These are phyloP conservation scores for Acrobasis suavella DNA, from an alignment of 2,888 invertebrate genomes.

Conservation along the genomic window DNA sequence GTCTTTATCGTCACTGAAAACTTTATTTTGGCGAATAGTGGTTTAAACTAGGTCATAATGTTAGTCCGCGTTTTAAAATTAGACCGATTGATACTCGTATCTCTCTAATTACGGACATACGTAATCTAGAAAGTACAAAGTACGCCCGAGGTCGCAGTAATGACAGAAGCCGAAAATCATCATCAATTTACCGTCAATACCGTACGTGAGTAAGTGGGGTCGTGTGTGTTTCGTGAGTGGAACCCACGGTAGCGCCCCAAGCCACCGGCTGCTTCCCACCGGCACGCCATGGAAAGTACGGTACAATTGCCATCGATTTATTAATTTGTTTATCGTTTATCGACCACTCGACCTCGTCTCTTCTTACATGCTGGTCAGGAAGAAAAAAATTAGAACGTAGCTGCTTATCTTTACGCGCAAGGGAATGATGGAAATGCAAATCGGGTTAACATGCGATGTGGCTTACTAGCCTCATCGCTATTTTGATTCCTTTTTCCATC, in stretches of 20 bases:
- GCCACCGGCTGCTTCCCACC: slow-evolving; percentile 72
- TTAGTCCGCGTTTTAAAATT: too few relatives aligned
- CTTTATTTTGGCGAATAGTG: too few relatives aligned
- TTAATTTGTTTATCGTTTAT: slow-evolving; percentile 9
- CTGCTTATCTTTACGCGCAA: too few relatives aligned
- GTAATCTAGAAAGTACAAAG: slow-evolving; percentile 56
- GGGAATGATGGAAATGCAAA: too few relatives aligned
- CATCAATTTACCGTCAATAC: slow-evolving; percentile 69
- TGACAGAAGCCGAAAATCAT: slow-evolving; percentile 78
- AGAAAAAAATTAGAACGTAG: too few relatives aligned
- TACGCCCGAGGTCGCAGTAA: slow-evolving; percentile 54
- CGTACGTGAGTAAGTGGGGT: slow-evolving; percentile 68
- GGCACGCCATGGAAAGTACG: slow-evolving; percentile 35
- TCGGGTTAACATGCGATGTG: too few relatives aligned
- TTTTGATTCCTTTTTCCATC: too few relatives aligned
- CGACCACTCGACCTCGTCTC: not conserved
- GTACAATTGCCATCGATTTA: slow-evolving; percentile 22
- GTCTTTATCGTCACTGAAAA: too few relatives aligned
- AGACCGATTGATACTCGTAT: not conserved
- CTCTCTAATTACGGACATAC: slow-evolving; percentile 46
- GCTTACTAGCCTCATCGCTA: too few relatives aligned
- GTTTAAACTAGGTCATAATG: too few relatives aligned
- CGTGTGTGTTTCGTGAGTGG: slow-evolving; percentile 71
- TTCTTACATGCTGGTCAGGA: too few relatives aligned
- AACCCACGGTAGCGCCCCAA: slow-evolving; percentile 75